These are phyloP conservation scores for Ips nitidus DNA, from an alignment of 1,140 invertebrate genomes.

Conservation along the genomic window DNA sequence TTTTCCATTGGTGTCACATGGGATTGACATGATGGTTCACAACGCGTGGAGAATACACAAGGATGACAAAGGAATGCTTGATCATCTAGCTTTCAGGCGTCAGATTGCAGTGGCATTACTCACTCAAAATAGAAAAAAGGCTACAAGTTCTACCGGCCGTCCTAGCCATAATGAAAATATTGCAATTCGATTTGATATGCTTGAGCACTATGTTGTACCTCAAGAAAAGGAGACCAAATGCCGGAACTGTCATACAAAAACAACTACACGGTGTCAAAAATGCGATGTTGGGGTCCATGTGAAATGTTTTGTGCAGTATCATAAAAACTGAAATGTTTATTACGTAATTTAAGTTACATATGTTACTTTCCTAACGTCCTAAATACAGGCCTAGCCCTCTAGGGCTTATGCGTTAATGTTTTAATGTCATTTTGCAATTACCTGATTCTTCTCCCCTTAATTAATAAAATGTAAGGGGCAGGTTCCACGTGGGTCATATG, in stretches of 20 bases:
- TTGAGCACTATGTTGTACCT: not conserved
- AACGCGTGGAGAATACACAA: not conserved
- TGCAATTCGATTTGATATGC: not conserved
- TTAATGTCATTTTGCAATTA: too few species aligned
- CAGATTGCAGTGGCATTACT: not conserved
- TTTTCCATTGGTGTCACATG: not conserved
- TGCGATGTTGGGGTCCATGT: slow-evolving; percentile 12
- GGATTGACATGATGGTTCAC: not conserved
- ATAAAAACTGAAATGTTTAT: too few species aligned
- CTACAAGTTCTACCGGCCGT: not conserved
- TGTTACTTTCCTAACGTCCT: too few species aligned
- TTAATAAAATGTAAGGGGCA: too few species aligned
- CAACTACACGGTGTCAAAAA: slow-evolving; percentile 3
- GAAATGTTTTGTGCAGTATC: slow-evolving; percentile 8
- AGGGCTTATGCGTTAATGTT: too few species aligned
- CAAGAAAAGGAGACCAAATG: slow-evolving; percentile 1
- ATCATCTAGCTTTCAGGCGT: not conserved
- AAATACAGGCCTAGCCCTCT: too few species aligned
- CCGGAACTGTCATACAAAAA: slow-evolving; percentile 4
- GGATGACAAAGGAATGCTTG: not conserved
- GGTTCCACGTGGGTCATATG: too few species aligned
- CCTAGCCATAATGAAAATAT: not conserved
- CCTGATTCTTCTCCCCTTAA: too few species aligned
- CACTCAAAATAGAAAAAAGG: not conserved
- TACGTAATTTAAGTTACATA: too few species aligned